Percentiles rank a stretch among this genome's conserved stretches.
Evolutionary conservation across 2,113 vertebrate genomes (phyloP).

Genomic region (Dicrurus megarhynchus): DNA sequence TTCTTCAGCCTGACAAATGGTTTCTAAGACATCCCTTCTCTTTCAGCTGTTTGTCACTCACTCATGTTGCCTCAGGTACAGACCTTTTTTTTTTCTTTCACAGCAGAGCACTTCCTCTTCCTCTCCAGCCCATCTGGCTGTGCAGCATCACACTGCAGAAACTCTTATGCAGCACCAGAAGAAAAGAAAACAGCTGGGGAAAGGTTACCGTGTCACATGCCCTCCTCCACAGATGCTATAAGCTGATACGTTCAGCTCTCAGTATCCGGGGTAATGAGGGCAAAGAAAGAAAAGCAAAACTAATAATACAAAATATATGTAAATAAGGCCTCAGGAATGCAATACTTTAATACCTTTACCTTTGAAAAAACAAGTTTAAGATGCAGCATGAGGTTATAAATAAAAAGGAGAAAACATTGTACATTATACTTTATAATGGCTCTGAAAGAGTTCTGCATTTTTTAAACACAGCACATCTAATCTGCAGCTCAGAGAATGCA

Average conservation of each 20-base stretch:
- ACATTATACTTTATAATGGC: background rate
- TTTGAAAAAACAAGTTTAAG: background rate
- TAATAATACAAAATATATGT: background rate
- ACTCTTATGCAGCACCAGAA: conserved; percentile 8
- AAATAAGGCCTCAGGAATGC: background rate
- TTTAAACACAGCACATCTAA: conserved; percentile 1
- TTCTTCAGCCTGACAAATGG: conserved; percentile 22
- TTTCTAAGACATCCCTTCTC: conserved; percentile 4
- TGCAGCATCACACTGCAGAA: conserved; percentile 21
- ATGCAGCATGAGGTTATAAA: background rate
- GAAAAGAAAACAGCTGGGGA: conserved; percentile 39
- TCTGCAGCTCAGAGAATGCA: conserved; percentile 30
- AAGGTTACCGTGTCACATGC: background rate
- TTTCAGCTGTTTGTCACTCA: conserved; percentile 28
- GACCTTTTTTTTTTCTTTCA: background rate
- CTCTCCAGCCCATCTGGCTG: background rate
- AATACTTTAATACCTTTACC: background rate
- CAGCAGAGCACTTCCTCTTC: background rate
- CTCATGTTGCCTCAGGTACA: background rate
- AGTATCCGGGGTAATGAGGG: background rate
- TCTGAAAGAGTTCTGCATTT: background rate
- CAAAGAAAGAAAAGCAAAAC: conserved; percentile 24
- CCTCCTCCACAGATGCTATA: background rate
- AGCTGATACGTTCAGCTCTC: background rate
- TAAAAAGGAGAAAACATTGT: background rate